Conservation (phyloP, 2,888 invertebrate genomes). For the Dione juno region DNA sequence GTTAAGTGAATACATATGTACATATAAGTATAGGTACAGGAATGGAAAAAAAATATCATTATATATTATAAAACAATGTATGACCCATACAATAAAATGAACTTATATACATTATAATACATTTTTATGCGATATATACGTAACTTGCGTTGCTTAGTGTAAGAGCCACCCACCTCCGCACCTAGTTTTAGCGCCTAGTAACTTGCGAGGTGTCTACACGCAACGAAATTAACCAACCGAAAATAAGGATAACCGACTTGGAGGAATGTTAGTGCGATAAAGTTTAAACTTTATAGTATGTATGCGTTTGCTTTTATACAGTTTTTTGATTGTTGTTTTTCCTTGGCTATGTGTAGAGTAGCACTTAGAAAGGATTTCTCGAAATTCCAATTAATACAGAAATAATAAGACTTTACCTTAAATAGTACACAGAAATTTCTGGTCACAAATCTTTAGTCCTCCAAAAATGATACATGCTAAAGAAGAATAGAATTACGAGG, state of each 20-base stretch:
- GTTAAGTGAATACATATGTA: not conserved
- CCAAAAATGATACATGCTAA: too few relatives aligned
- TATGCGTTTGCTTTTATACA: not conserved
- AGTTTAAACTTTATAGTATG: not conserved
- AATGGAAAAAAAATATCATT: too few relatives aligned
- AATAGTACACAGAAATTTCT: too few relatives aligned
- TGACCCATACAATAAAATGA: not conserved
- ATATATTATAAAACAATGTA: too few relatives aligned
- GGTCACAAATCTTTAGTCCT: too few relatives aligned
- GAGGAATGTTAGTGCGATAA: constrained; percentile 19
- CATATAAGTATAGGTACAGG: too few relatives aligned
- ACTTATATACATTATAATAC: constrained; percentile 12
- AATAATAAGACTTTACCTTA: too few relatives aligned
- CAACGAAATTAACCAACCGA: constrained; percentile 66
- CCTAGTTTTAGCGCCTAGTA: constrained; percentile 74
- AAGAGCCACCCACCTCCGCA: constrained; percentile 70
- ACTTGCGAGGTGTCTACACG: constrained; percentile 73
- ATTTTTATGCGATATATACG: not conserved
- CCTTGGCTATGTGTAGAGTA: too few relatives aligned
- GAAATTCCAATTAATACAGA: too few relatives aligned
- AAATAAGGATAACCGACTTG: constrained; percentile 51
- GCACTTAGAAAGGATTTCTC: too few relatives aligned
- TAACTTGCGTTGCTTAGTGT: constrained; percentile 45
- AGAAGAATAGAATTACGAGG: too few relatives aligned
- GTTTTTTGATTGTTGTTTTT: constrained; percentile 1